phyloP scores from a whole-genome alignment of 2,113 vertebrate species.

The Chaetodon auriga region DNA sequence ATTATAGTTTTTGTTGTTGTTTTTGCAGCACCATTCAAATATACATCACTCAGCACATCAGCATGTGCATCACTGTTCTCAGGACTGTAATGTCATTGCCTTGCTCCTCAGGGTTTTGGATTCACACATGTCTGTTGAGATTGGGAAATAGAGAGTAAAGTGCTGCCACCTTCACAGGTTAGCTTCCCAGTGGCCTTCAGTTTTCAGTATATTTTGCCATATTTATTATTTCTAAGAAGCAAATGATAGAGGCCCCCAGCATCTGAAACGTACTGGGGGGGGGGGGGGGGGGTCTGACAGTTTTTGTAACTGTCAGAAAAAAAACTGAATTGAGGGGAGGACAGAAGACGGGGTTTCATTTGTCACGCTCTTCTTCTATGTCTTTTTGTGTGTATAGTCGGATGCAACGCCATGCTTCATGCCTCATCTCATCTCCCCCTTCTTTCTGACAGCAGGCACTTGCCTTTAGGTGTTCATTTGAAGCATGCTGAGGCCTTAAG shows the following conservation, averaged over 20 bases:
- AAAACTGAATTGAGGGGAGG: no score
- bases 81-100: not conserved
- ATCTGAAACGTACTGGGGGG: no score
- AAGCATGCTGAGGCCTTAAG: no score
- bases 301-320: no score
- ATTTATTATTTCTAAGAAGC: not conserved
- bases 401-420: no score
- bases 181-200: not conserved
- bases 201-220: not conserved
- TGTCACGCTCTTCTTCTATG: not conserved
- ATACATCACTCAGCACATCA: not conserved
- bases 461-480: no score
- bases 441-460: no score
- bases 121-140: not conserved
- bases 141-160: no score
- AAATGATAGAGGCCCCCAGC: not conserved
- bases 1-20: not conserved
- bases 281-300: no score
- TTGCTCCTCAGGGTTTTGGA: not conserved
- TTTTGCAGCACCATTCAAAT: not conserved
- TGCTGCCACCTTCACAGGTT: not conserved
- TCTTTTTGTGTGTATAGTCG: no score
- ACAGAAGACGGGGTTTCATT: not conserved
- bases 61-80: not conserved
- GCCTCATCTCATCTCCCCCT: no score